A percentile compares a stretch with the other conserved stretches of the same genome.
phyloP scores from a whole-genome alignment of 1,140 invertebrate genomes.

The Atta cephalotes region DNA sequence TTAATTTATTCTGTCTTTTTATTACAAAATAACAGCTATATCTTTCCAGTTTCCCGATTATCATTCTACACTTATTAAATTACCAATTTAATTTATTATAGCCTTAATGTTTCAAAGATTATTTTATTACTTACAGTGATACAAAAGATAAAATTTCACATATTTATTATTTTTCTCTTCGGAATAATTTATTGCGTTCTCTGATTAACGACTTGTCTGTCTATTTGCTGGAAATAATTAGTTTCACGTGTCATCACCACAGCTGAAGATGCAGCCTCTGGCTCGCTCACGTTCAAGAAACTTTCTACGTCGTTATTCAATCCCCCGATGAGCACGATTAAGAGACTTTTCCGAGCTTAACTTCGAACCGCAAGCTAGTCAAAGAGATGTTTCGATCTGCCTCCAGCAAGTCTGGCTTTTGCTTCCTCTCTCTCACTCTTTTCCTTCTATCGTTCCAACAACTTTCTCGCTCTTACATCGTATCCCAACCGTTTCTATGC shows the following conservation, averaged over 20 bases:
- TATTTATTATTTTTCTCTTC: background rate
- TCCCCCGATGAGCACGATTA: constrained; percentile 64
- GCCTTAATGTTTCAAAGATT: background rate
- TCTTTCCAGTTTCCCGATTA: background rate
- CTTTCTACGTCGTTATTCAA: constrained; percentile 59
- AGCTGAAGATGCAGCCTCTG: constrained; percentile 28
- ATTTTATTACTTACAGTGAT: background rate
- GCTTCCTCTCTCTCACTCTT: background rate
- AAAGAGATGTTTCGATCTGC: constrained; percentile 51
- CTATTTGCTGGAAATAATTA: constrained; percentile 56
- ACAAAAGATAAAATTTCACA: background rate
- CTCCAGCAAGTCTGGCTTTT: constrained; percentile 41
- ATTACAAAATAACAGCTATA: background rate
- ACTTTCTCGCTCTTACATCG: constrained; percentile 15
- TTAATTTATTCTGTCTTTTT: background rate
- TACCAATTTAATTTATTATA: background rate
- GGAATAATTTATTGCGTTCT: background rate
- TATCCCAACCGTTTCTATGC: constrained; percentile 13
- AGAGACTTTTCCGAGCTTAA: constrained; percentile 60
- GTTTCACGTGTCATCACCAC: constrained; percentile 43
- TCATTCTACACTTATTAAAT: background rate
- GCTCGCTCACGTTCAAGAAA: constrained; percentile 28
- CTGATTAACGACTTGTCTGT: background rate
- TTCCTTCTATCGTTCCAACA: background rate
- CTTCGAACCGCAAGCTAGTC: constrained; percentile 56